Evolutionary conservation across 2,797 vertebrate species (phyloP).

Genomic region (Halcyon leucocephala): DNA sequence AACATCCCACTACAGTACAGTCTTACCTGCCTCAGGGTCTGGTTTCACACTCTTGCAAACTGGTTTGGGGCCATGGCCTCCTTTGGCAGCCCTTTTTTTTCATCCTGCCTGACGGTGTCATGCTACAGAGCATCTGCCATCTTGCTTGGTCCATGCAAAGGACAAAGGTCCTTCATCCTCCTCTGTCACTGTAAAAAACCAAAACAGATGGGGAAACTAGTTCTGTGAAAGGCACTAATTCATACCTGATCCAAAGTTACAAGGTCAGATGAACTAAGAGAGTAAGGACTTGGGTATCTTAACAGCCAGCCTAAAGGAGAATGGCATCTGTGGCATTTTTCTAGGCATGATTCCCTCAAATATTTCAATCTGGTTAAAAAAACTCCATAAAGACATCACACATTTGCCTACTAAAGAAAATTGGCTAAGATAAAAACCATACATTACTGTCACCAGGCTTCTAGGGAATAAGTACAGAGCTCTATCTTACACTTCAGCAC

Average conservation of each 20-base stretch:
- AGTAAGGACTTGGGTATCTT: neutral
- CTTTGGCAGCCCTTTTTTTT: neutral
- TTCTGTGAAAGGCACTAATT: neutral
- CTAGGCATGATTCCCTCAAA: neutral
- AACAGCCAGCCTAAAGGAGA: neutral
- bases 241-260: neutral
- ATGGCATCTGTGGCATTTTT: neutral
- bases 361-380: neutral
- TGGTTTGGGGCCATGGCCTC: neutral
- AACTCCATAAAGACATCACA: accelerated
- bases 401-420: neutral
- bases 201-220: neutral
- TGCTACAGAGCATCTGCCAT: neutral
- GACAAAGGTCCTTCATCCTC: neutral
- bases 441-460: constrained; percentile 39
- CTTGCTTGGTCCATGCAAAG: neutral
- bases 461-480: constrained; percentile 45
- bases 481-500: constrained; percentile 25
- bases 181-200: neutral
- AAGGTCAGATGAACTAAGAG: neutral
- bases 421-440: constrained; percentile 45
- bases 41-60: neutral
- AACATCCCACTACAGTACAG: neutral
- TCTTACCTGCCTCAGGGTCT: neutral
- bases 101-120: neutral